phyloP scores from a whole-genome alignment of 2,888 invertebrate genomes.

The Drosophila parthenogenetica region DNA sequence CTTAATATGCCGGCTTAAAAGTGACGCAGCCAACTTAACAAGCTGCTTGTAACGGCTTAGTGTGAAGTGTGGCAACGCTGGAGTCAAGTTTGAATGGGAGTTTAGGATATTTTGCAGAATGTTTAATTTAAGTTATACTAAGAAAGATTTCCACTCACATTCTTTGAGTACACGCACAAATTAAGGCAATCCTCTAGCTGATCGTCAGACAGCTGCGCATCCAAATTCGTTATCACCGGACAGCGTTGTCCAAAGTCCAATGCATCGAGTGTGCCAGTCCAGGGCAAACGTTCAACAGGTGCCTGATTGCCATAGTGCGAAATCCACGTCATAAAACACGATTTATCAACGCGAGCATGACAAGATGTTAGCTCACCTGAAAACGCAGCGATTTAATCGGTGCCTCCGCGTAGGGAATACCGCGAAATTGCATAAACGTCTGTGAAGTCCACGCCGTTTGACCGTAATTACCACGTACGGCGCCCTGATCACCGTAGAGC shows the following conservation, averaged over 20 bases:
- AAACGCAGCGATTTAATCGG: constrained; percentile 78
- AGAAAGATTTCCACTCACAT: constrained; percentile 67
- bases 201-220: constrained; percentile 47
- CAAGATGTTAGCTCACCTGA: constrained; percentile 66
- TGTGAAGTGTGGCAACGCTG: background rate
- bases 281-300: constrained; percentile 78
- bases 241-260: constrained; percentile 81
- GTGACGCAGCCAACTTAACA: background rate
- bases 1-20: background rate
- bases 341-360: constrained; percentile 32
- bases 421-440: constrained; percentile 81
- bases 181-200: constrained; percentile 84
- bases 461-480: constrained; percentile 73
- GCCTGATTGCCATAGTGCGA: constrained; percentile 55
- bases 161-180: constrained; percentile 83
- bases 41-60: background rate
- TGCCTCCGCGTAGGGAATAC: constrained; percentile 83
- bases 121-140: background rate
- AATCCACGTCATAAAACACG: constrained; percentile 13
- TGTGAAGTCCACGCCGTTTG: constrained; percentile 80
- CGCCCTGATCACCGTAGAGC: constrained; percentile 72
- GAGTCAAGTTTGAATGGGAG: background rate
- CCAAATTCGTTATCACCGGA: constrained; percentile 77
- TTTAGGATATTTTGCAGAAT: background rate
- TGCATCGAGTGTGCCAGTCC: constrained; percentile 76